Conservation (phyloP, 2,113 vertebrate species). For the Butastur rufipennis region DNA sequence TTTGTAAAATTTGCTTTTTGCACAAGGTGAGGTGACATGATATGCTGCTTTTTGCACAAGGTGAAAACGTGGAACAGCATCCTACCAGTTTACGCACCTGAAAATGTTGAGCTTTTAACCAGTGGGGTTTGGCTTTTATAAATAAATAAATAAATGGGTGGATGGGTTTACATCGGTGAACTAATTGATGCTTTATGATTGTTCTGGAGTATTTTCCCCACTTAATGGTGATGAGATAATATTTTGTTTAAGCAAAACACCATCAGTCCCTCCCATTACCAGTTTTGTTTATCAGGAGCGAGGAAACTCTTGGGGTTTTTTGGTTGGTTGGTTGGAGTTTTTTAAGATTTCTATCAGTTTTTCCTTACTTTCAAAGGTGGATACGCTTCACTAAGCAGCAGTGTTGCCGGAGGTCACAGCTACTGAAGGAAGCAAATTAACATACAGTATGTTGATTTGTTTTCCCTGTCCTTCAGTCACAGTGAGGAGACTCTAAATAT, state of each 20-base stretch:
- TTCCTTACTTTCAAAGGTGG: not conserved
- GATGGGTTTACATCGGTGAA: not conserved
- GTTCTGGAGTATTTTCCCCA: not conserved
- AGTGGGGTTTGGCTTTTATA: not conserved
- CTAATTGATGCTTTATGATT: not conserved
- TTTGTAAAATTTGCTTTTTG: not conserved
- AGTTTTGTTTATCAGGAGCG: not conserved
- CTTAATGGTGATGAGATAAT: not conserved
- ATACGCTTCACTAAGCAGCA: not conserved
- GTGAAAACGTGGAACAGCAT: not conserved
- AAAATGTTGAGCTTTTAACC: not conserved
- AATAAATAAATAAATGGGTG: not conserved
- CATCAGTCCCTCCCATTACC: not conserved
- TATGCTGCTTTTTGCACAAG: not conserved
- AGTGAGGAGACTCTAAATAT: constrained; percentile 29
- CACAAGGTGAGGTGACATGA: not conserved
- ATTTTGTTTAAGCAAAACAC: constrained; percentile 33
- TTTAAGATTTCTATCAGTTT: not conserved
- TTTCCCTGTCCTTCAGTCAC: constrained; percentile 18
- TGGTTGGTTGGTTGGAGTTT: not conserved
- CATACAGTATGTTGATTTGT: constrained; percentile 29
- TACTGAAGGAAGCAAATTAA: constrained; percentile 10
- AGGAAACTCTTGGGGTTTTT: not conserved
- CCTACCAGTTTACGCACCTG: not conserved
- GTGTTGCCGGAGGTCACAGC: not conserved